A percentile compares a stretch with the other conserved stretches of the same genome.
phyloP scores from a whole-genome alignment of 2,113 vertebrate species.

The Setophaga kirtlandii region DNA sequence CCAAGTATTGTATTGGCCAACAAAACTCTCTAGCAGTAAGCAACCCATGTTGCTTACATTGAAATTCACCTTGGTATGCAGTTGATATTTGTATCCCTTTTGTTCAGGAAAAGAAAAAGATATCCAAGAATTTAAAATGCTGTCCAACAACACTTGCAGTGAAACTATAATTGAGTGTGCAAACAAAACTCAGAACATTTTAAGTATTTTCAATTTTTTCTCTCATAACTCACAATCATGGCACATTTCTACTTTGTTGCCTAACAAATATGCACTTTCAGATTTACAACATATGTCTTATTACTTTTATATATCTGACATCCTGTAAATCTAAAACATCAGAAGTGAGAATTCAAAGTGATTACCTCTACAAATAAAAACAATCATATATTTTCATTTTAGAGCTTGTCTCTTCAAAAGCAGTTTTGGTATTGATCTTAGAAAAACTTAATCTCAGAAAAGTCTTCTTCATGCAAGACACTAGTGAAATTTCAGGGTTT shows the following conservation, averaged over 20 bases:
- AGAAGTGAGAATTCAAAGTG: neutral
- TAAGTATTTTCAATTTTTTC: neutral
- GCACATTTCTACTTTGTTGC: neutral
- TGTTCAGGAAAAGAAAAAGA: neutral
- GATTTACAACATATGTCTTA: neutral
- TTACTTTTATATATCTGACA: neutral
- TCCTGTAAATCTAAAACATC: neutral
- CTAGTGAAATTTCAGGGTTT: neutral
- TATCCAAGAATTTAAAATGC: neutral
- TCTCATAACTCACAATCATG: neutral
- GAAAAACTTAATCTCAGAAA: neutral
- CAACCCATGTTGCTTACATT: neutral
- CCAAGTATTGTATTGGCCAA: neutral
- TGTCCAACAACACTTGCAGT: neutral
- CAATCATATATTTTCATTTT: neutral
- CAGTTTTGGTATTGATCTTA: neutral
- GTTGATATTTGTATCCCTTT: neutral
- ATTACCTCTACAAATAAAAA: neutral
- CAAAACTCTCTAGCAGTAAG: slow-evolving; percentile 14
- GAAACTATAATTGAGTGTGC: neutral
- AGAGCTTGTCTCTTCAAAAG: neutral
- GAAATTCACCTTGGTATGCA: neutral
- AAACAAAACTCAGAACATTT: neutral
- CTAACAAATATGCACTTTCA: neutral
- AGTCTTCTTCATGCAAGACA: neutral